Evolutionary conservation across 2,888 invertebrate species (phyloP), one percentile per base, ranked within the genome.

Genomic region (Drosophila longiperda): DNA sequence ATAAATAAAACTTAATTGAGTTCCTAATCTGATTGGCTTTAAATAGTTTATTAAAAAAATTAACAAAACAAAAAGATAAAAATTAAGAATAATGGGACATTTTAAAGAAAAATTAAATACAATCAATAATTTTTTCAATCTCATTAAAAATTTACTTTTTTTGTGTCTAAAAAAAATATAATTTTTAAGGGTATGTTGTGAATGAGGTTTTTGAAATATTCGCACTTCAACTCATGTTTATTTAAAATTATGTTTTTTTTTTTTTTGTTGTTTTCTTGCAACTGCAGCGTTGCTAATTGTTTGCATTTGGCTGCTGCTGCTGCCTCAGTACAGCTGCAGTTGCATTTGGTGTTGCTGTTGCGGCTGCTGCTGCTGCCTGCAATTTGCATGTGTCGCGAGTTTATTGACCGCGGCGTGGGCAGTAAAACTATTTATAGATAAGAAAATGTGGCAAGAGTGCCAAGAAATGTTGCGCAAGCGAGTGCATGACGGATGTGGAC

Each of bases 311-410:
- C 62, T 80, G 78, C 48, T 70, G 66, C 66, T 60, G 52, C 61
- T 52, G 53, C 63, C 45, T 23, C 57, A 65, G 61, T 70, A 59
- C 69, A 62, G 52, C 57, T 52, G 57, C 63, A 23, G 45, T 70
- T 17, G 55, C 40, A 50, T 50, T 23, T 20, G 61, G 7, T 55
- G 73, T 32, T 40, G 49, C 17, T 71, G 71, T 45, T 65, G 64
- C 34, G 50, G 69, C 20, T 34, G 66, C 45, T 40, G 63, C 26
- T 42, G 42, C 61, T 49, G 67, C 54, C 63, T 80, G 80, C 87
- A 88, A 87, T 90, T 87, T 90, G 86, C 87, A 90, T 90, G 87
- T 90, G 89, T 88, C 89, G 87, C 87, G 83, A 78, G 90, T 87
- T 87, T 87, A 90, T 90, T 90, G 87, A 90, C 89, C 87, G 86